phyloP scores from a whole-genome alignment of 2,888 invertebrate genomes.

The Caenorhabditis angaria region DNA sequence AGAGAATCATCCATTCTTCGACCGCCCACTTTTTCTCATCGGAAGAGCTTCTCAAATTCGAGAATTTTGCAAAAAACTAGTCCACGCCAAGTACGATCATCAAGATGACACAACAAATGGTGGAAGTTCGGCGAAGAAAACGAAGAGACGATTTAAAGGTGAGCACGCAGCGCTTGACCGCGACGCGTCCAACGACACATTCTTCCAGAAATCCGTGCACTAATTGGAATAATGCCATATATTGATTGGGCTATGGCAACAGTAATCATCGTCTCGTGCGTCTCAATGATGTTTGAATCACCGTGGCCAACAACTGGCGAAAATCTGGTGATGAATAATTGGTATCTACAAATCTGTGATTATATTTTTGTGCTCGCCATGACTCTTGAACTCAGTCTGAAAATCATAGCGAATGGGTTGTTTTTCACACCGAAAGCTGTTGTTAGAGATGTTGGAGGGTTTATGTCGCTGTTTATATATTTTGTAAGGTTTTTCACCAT shows the following conservation, averaged over 20 bases:
- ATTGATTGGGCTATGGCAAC: slow-evolving; percentile 99
- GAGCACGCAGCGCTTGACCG: too few relatives aligned
- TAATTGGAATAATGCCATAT: slow-evolving; percentile 95
- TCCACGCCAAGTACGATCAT: slow-evolving; percentile 94
- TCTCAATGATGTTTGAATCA: slow-evolving; percentile 99
- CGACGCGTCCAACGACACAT: too few relatives aligned
- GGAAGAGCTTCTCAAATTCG: slow-evolving; percentile 85
- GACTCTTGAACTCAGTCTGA: slow-evolving; percentile 93
- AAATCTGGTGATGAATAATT: slow-evolving; percentile 87
- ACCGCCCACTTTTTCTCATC: slow-evolving; percentile 94
- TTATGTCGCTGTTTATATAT: slow-evolving; percentile 96
- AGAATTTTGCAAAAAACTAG: slow-evolving; percentile 87
- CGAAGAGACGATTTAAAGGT: slow-evolving; percentile 64
- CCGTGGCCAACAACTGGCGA: slow-evolving; percentile 77
- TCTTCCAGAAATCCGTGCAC: slow-evolving; percentile 84
- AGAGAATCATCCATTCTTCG: slow-evolving; percentile 98
- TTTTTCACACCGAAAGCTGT: slow-evolving; percentile 99
- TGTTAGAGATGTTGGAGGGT: slow-evolving; percentile 94
- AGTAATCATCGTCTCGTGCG: slow-evolving; percentile 93
- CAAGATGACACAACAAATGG: slow-evolving; percentile 73
- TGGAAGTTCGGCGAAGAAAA: slow-evolving; percentile 54
- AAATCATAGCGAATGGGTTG: slow-evolving; percentile 94
- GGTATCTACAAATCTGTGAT: slow-evolving; percentile 87
- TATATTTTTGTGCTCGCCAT: slow-evolving; percentile 97
- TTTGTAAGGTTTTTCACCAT: slow-evolving; percentile 79